A percentile compares a stretch with the other conserved stretches of the same genome.
Conservation (phyloP, 2,797 vertebrate species). For the Rhinoraja longicauda region DNA sequence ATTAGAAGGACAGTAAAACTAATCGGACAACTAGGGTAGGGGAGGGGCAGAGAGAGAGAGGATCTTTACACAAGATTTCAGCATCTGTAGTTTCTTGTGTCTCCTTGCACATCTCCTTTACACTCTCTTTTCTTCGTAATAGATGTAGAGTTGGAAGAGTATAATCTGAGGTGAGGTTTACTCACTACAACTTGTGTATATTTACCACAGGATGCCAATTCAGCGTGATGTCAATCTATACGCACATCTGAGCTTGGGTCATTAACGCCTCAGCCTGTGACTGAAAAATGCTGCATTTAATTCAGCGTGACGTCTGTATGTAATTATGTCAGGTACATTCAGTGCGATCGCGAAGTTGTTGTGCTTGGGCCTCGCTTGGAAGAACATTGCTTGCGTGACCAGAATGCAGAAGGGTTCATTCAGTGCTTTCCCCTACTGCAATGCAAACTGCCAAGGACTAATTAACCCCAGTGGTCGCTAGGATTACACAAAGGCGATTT, state of each 20-base stretch:
- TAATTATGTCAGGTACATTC: slow-evolving; percentile 5
- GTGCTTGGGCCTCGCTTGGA: not conserved
- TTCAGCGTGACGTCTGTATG: not conserved
- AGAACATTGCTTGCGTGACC: not conserved
- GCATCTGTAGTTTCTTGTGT: no score
- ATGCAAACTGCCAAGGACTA: not conserved
- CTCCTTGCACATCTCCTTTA: no score
- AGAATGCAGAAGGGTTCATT: not conserved
- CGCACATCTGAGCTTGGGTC: not conserved
- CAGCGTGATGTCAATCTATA: not conserved
- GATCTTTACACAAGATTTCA: no score
- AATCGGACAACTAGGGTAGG: no score
- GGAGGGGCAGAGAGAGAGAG: no score
- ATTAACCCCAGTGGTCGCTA: not conserved
- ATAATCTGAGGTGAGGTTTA: not conserved
- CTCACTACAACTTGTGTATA: not conserved
- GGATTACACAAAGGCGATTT: not conserved
- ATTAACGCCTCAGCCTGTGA: not conserved
- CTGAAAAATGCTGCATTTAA: slow-evolving; percentile 7
- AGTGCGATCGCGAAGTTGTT: not conserved
- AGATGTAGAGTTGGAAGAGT: no score
- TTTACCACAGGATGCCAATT: not conserved
- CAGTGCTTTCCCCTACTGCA: not conserved
- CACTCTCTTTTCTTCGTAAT: no score
- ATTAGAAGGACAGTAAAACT: no score